Percentiles rank a stretch among this genome's conserved stretches.
Evolutionary conservation across 30 jellyfish, hydroid and myxozoan species (phyloP).

Genomic region (Morbakka virulenta): DNA sequence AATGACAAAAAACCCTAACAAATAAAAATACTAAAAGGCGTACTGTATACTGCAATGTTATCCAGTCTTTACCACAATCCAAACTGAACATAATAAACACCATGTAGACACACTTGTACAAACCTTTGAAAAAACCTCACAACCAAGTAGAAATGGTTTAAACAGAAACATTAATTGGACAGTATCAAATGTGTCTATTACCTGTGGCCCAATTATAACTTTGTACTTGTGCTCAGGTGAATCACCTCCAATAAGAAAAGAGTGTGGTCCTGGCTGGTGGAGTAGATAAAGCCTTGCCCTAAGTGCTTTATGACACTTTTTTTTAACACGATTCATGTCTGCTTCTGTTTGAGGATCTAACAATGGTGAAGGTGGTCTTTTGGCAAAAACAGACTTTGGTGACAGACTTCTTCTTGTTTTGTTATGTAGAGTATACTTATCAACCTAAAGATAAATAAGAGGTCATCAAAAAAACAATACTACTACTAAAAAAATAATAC

Average conservation of each 20-base stretch:
- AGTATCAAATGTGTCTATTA: no score
- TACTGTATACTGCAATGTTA: no score
- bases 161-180: no score
- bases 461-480: no score
- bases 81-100: no score
- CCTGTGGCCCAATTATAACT: constrained; percentile 96
- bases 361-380: constrained; percentile 52
- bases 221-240: constrained; percentile 94
- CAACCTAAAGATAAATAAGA: constrained; percentile 39
- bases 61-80: no score
- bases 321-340: constrained; percentile 71
- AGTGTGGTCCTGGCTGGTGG: constrained; percentile 93
- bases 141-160: no score
- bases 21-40: no score
- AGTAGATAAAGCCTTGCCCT: constrained; percentile 86
- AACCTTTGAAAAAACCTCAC: no score
- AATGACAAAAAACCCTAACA: no score
- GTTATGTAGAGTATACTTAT: constrained; percentile 46
- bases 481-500: no score
- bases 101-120: no score
- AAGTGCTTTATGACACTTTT: constrained; percentile 78
- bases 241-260: constrained; percentile 97
- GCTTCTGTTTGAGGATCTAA: constrained; percentile 76
- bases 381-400: constrained; percentile 68
- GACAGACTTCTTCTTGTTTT: constrained; percentile 92